Conservation (phyloP, 30 jellyfish, hydroid and myxozoan genomes). For the Turritopsis dohrnii region DNA sequence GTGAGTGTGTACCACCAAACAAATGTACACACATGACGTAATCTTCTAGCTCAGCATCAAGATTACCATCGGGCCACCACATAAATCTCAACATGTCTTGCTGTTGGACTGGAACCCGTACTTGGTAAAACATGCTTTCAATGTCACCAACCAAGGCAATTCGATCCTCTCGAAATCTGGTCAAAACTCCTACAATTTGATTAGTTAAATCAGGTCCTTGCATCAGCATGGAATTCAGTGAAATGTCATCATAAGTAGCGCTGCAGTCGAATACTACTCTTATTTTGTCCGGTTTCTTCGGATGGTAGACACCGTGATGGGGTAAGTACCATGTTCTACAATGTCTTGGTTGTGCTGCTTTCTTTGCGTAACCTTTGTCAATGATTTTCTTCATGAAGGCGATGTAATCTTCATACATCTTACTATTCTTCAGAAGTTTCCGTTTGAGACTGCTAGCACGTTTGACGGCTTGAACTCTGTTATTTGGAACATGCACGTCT, state of each 20-base stretch:
- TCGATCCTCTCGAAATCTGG: conserved; percentile 60
- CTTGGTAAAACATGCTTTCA: conserved; percentile 48
- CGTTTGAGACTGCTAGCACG: conserved; percentile 18
- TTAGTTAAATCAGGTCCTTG: conserved; percentile 72
- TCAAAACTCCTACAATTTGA: conserved; percentile 29
- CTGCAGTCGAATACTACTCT: conserved; percentile 68
- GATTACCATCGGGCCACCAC: conserved; percentile 58
- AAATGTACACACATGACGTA: conserved; percentile 46
- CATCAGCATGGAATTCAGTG: conserved; percentile 38
- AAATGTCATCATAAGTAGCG: conserved; percentile 43
- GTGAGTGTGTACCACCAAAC: conserved; percentile 60
- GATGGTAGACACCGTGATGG: conserved; percentile 51
- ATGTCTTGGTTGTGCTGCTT: neutral
- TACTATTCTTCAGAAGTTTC: neutral
- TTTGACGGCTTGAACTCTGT: conserved; percentile 30
- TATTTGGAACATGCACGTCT: conserved; percentile 12
- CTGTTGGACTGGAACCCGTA: conserved; percentile 29
- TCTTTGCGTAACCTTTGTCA: conserved; percentile 25
- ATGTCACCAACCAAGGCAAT: conserved; percentile 53
- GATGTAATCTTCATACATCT: neutral
- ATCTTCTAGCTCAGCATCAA: conserved; percentile 31
- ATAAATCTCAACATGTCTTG: conserved; percentile 40
- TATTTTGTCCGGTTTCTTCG: conserved; percentile 50
- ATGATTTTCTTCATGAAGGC: conserved; percentile 7
- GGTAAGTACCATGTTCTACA: conserved; percentile 59